Percentiles rank a stretch among this genome's conserved stretches.
These are phyloP conservation scores for Hirtodrosophila confusa DNA, from an alignment of 2,888 invertebrate species.

Conservation along the genomic window DNA sequence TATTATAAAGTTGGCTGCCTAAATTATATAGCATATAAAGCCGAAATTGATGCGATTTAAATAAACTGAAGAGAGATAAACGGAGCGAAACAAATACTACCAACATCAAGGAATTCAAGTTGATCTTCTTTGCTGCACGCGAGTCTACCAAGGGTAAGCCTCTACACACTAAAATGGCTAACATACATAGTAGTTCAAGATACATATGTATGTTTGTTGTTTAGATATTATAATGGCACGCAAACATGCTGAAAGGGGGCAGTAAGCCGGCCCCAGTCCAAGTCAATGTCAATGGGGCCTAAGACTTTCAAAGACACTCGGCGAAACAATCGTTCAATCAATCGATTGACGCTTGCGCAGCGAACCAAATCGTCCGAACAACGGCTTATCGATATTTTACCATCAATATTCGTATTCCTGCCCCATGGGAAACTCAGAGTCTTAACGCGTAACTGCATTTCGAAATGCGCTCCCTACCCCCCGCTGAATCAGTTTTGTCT, in stretches of 20 bases:
- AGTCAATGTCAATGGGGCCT: constrained; percentile 49
- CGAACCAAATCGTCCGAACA: constrained; percentile 12
- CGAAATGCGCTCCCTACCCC: constrained; percentile 1
- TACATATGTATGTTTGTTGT: neutral
- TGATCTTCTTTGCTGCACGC: constrained; percentile 57
- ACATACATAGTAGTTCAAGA: neutral
- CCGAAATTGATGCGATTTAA: constrained; percentile 23
- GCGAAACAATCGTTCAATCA: constrained; percentile 25
- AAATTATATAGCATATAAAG: constrained; percentile 3
- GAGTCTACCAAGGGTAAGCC: constrained; percentile 54
- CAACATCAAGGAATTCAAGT: constrained; percentile 42
- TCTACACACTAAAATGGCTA: neutral
- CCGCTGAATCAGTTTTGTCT: neutral
- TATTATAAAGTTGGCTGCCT: constrained; percentile 30
- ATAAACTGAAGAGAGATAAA: constrained; percentile 27
- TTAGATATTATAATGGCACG: neutral
- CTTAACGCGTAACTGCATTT: constrained; percentile 12
- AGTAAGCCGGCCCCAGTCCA: constrained; percentile 9
- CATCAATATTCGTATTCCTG: no score
- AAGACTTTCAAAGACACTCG: constrained; percentile 44
- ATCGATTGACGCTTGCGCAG: constrained; percentile 33
- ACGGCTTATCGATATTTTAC: constrained; percentile 34
- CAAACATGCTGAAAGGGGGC: constrained; percentile 9
- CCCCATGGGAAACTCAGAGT: no score
- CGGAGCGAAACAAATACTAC: constrained; percentile 30